phyloP scores from a whole-genome alignment of 2,113 vertebrate genomes.

The Leptobrachium ailaonicum region DNA sequence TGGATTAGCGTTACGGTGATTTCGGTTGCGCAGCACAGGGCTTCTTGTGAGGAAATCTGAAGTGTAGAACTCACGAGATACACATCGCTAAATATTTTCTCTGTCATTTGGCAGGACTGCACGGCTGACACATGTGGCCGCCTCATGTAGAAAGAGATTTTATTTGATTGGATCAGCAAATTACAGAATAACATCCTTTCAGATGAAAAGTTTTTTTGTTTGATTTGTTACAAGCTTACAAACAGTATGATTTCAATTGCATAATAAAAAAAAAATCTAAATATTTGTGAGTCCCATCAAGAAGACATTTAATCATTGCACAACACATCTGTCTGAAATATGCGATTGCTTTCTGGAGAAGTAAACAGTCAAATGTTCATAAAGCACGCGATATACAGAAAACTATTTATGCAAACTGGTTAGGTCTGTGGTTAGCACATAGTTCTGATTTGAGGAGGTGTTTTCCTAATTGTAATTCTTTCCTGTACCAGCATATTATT shows the following conservation, averaged over 20 bases:
- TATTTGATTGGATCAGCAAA: background rate
- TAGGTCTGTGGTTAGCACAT: background rate
- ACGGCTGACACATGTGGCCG: too few relatives aligned
- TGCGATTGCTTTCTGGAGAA: background rate
- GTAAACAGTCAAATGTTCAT: background rate
- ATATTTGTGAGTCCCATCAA: background rate
- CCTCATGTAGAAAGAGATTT: too few relatives aligned
- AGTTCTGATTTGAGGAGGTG: conserved; percentile 1
- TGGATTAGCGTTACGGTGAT: too few relatives aligned
- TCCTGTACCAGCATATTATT: conserved; percentile 10
- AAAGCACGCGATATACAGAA: background rate
- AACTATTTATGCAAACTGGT: background rate
- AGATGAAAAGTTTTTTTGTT: background rate
- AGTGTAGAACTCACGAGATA: too few relatives aligned
- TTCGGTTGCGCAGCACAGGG: too few relatives aligned
- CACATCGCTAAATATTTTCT: too few relatives aligned
- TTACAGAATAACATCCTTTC: background rate
- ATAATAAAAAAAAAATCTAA: background rate
- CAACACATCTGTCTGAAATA: background rate
- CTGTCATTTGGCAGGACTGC: too few relatives aligned
- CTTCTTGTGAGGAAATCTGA: too few relatives aligned
- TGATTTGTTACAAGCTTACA: background rate
- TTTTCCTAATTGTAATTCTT: background rate
- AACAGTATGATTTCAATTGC: background rate
- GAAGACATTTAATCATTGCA: background rate